phyloP scores from a whole-genome alignment of 2,888 invertebrate species.

The Leucoptera coffeella region DNA sequence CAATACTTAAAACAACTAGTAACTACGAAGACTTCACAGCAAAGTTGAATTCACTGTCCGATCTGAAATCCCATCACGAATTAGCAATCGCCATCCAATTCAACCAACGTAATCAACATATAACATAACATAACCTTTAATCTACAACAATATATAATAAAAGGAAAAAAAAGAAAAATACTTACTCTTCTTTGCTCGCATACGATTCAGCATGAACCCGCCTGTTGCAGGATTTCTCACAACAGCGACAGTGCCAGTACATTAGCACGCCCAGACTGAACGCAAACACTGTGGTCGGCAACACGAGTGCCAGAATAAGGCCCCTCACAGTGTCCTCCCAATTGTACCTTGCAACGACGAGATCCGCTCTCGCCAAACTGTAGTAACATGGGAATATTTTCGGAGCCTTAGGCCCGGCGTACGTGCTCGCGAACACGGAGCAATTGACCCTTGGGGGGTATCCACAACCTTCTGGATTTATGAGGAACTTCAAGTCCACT shows the following conservation, averaged over 20 bases:
- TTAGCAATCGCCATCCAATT: background rate
- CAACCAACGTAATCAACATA: slow-evolving; percentile 2
- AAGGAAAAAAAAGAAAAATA: slow-evolving; percentile 13
- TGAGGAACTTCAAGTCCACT: slow-evolving; percentile 70
- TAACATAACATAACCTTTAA: slow-evolving; percentile 6
- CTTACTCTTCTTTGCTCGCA: slow-evolving; percentile 83
- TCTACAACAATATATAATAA: slow-evolving; percentile 4
- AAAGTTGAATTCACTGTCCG: slow-evolving; percentile 28
- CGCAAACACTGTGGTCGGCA: slow-evolving; percentile 77
- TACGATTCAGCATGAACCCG: slow-evolving; percentile 48
- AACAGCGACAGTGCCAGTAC: slow-evolving; percentile 88
- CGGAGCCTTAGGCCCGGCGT: slow-evolving; percentile 44
- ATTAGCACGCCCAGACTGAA: slow-evolving; percentile 79
- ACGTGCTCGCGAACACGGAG: slow-evolving; percentile 68
- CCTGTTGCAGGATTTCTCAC: slow-evolving; percentile 70
- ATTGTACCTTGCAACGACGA: slow-evolving; percentile 79
- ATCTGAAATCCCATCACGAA: slow-evolving; percentile 39
- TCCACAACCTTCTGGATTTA: slow-evolving; percentile 87
- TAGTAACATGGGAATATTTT: slow-evolving; percentile 82
- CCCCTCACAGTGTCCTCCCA: slow-evolving; percentile 83
- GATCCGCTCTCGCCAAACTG: slow-evolving; percentile 76
- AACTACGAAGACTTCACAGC: slow-evolving; percentile 30
- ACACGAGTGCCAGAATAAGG: slow-evolving; percentile 71
- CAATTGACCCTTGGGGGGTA: slow-evolving; percentile 87
- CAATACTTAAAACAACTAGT: no score